Evolutionary conservation across 2,797 vertebrate species (phyloP).

Genomic region (Sebastes dallii): DNA sequence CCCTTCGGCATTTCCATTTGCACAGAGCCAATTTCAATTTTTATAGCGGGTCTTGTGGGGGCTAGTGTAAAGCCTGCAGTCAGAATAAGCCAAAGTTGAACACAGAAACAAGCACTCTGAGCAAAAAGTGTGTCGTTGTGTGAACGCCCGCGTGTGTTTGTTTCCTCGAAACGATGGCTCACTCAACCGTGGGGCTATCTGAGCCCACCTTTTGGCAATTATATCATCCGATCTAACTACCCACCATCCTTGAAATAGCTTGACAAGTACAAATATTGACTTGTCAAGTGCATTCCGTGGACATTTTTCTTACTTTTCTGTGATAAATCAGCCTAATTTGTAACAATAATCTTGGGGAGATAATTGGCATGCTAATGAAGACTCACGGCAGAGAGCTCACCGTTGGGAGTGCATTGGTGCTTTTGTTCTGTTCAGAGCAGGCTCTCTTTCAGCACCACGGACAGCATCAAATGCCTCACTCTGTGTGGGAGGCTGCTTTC

Average conservation of each 20-base stretch:
- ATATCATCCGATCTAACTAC: neutral
- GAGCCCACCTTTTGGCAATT: conserved; percentile 12
- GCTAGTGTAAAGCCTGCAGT: conserved; percentile 41
- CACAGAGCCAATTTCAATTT: conserved; percentile 69
- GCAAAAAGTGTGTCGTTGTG: conserved; percentile 26
- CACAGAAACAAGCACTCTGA: conserved; percentile 38
- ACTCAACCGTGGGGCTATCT: conserved; percentile 10
- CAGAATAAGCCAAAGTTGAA: conserved; percentile 42
- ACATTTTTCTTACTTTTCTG: neutral
- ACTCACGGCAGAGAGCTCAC: neutral
- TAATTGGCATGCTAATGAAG: neutral
- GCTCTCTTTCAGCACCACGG: conserved; percentile 66
- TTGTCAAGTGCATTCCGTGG: neutral
- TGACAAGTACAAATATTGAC: conserved; percentile 10
- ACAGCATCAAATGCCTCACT: conserved; percentile 45
- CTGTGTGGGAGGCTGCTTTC: conserved; percentile 29
- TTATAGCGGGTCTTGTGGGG: conserved; percentile 34
- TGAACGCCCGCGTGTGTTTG: neutral
- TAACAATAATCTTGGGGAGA: neutral
- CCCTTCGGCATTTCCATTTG: conserved; percentile 70
- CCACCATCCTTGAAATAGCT: neutral
- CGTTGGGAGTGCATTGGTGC: neutral
- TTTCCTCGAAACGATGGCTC: conserved; percentile 20
- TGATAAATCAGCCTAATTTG: neutral
- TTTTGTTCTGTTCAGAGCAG: neutral